Base-by-base conservation (phyloP, 2,797 vertebrate genomes). In the Natrix natrix region DNA sequence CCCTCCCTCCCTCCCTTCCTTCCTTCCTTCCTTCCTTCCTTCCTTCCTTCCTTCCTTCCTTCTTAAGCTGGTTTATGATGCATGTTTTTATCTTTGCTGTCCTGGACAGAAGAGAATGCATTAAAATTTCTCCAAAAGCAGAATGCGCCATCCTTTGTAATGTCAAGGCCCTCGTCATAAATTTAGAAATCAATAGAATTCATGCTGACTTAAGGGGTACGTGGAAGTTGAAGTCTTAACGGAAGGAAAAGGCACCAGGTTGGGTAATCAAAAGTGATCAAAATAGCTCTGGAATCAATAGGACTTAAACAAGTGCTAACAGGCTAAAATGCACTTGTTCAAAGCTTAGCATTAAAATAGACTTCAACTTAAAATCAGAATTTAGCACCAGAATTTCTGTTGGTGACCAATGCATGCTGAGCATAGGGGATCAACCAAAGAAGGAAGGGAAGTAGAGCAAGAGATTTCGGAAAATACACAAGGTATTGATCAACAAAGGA, bases 1-100 rank as follows among this genome's bases (percentile, higher is more conserved):
- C 32, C 32, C 32, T 26, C 10, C 16, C 13, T 37, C 4, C 37
- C 11, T 10, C 0, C 28, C 2, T 0, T 0, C 1, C 2, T 16
- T 0, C 14, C 7, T 14, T 2, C 28, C 8, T 10, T 2, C 57
- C 4, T 20, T 4, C 57, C 5, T 1, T 4, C 5, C 17, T 20
- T 0, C 22, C 22, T 24, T 1, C 60, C 8, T 26, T 3, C 24
- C 8, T 3, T 11, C 60, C 4, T 6, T 6, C n/a, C 5, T 2
- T 32, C n/a, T 22, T 32, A 12, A 8, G 16, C 24, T 54, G 6
- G 13, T 69, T 69, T 32, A 32, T 32, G 63, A 69, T 69, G n/a
- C 2, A 32, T 16, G n/a, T 17, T 69, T 69, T 20, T 26, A 14
- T 4, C 3, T 37, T 37, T 66, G 59, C 59, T 87, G 16, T 32